These are phyloP conservation scores for Zaprionus lineosus DNA, from an alignment of 2,888 invertebrate genomes.

Conservation along the genomic window DNA sequence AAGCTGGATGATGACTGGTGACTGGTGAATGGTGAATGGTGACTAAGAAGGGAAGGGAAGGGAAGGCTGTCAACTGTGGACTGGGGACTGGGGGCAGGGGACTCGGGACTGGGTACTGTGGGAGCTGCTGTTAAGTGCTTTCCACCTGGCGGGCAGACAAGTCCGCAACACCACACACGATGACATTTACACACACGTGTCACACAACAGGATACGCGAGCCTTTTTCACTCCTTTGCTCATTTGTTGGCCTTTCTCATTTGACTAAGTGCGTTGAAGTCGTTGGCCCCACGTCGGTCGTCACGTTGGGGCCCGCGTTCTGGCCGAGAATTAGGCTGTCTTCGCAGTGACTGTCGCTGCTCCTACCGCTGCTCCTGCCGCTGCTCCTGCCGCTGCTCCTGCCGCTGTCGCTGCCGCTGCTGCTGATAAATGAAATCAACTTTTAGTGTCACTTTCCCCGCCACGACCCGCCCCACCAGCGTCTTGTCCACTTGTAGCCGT, in stretches of 20 bases:
- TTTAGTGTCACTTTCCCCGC: conserved; percentile 12
- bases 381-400: conserved; percentile 21
- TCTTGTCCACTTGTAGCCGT: not conserved
- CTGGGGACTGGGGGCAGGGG: not conserved
- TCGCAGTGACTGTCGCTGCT: conserved; percentile 7
- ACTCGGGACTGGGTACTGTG: too few relatives aligned
- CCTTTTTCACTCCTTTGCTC: conserved; percentile 58
- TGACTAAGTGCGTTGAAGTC: conserved; percentile 79
- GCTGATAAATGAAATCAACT: conserved; percentile 63
- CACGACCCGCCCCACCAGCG: not conserved
- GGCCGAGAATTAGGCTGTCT: conserved; percentile 67
- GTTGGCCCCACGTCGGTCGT: conserved; percentile 46
- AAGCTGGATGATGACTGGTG: too few relatives aligned
- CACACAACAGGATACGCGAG: conserved; percentile 47
- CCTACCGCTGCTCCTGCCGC: too few relatives aligned
- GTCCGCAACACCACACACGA: conserved; percentile 12
- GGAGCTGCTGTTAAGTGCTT: conserved; percentile 59
- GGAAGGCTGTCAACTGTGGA: not conserved
- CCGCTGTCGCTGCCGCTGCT: not conserved
- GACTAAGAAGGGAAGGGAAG: conserved; percentile 4
- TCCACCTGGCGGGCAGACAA: conserved; percentile 64
- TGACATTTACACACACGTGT: conserved; percentile 28
- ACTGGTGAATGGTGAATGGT: too few relatives aligned
- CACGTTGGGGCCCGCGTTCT: too few relatives aligned
- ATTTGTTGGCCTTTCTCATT: conserved; percentile 73